phyloP scores from a whole-genome alignment of 2,113 vertebrate genomes.

The Eptesicus fuscus region DNA sequence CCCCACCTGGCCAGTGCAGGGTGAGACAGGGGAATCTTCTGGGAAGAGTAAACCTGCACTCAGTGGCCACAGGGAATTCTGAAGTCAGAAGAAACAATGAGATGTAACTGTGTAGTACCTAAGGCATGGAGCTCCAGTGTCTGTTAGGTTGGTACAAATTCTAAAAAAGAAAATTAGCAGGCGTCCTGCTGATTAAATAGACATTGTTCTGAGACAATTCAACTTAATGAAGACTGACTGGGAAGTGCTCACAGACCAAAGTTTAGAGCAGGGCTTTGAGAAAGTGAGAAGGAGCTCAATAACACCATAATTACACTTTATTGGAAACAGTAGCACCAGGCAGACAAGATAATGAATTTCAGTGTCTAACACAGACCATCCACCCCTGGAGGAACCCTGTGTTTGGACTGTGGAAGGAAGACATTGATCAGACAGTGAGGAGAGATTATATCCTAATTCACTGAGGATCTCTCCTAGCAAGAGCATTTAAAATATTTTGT shows the following conservation, averaged over 20 bases:
- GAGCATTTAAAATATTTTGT: slow-evolving; percentile 19
- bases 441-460: slow-evolving; percentile 46
- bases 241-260: slow-evolving; percentile 65
- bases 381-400: slow-evolving; percentile 57
- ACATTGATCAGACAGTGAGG: slow-evolving; percentile 53
- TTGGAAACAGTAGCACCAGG: slow-evolving; percentile 74
- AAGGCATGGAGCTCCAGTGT: not conserved
- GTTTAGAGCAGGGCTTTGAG: slow-evolving; percentile 72
- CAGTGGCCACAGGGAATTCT: not conserved
- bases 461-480: slow-evolving; percentile 56
- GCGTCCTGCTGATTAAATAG: slow-evolving; percentile 66
- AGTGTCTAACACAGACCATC: slow-evolving; percentile 66
- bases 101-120: not conserved
- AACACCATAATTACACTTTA: slow-evolving; percentile 78
- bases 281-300: slow-evolving; percentile 69
- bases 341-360: slow-evolving; percentile 79
- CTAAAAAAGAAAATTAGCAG: slow-evolving; percentile 63
- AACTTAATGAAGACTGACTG: slow-evolving; percentile 74
- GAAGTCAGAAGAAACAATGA: not conserved
- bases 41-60: not conserved
- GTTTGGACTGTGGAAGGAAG: slow-evolving; percentile 65
- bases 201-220: slow-evolving; percentile 60
- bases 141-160: slow-evolving; percentile 51
- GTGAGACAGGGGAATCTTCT: not conserved
- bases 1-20: not conserved